Base-by-base conservation (phyloP, 2,888 invertebrate genomes). In the Keiferia lycopersicella region DNA sequence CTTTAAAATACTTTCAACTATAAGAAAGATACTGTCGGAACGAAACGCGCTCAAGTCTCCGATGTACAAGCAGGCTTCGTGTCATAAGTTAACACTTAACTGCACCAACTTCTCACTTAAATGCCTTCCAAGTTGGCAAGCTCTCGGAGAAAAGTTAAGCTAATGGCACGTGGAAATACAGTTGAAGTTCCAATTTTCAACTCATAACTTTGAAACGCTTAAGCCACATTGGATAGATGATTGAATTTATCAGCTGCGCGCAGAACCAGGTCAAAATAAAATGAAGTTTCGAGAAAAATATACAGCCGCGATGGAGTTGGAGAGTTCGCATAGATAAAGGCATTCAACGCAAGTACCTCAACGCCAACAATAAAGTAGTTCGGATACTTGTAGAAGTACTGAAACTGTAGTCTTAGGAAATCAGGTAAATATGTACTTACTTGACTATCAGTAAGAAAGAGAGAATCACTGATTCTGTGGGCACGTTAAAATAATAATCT, bases 91-190 rank as follows among this genome's bases (percentile, higher is more conserved):
- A 50, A 58, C 22, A 61, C 53, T 62, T 60, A 74, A 76, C 76
- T 74, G 76, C 77, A 75, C 73, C 73, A 77, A 80, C 77, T 82
- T 77, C 74, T 76, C 76, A 79, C 77, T 79, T 75, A 77, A 82
- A 77, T 75, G 79, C 73, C 78, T 61, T 56, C 68, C 70, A 71
- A 76, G 74, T 84, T 86, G 84, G 85, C 83, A 76, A 72, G 67
- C 64, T 64, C 66, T 67, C 69, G 66, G 68, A 68, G 66, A 34
- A 56, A 56, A 56, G 38, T 50, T 26, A 14, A 50, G 45, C 60
- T 60, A 51, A 51, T 61, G 61, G 61, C 50, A 61, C 61, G 69
- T 71, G 67, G 62, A 65, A 66, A 70, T 67, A 60, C 45, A 60
- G 60, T 58, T 58, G 48, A 61, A 38, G 30, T 34, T 61, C 51